A percentile compares a stretch with the other conserved stretches of the same genome.
Evolutionary conservation across 2,888 invertebrate species (phyloP).

Genomic region (Acrobasis consociella): DNA sequence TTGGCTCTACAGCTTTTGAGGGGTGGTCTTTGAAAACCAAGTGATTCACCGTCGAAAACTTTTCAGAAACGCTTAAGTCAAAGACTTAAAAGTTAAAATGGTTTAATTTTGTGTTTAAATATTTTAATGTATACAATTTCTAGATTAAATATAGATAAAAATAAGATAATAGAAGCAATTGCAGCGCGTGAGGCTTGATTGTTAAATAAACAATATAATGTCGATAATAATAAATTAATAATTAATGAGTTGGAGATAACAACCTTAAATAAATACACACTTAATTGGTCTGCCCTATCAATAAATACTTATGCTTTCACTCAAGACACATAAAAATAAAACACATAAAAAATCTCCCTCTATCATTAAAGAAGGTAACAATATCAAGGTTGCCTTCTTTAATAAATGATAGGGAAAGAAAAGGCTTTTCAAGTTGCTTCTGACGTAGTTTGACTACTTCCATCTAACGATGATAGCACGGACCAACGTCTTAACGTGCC

Average conservation of each 20-base stretch:
- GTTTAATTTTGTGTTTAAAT: constrained; percentile 18
- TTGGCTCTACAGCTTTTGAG: constrained; percentile 29
- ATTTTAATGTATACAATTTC: constrained; percentile 26
- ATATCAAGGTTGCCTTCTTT: too few species aligned
- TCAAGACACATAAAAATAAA: too few species aligned
- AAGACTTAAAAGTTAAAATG: constrained; percentile 36
- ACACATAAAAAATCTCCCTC: too few species aligned
- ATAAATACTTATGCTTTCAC: too few species aligned
- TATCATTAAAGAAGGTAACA: too few species aligned
- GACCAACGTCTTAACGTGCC: too few species aligned
- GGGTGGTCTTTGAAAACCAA: constrained; percentile 38
- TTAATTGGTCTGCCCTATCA: too few species aligned
- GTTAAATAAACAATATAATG: constrained; percentile 22
- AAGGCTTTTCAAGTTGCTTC: too few species aligned
- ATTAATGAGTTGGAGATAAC: constrained; percentile 17
- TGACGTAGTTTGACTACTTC: too few species aligned
- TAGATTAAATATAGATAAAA: constrained; percentile 49
- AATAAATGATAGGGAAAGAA: too few species aligned
- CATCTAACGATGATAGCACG: too few species aligned
- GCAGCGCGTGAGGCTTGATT: constrained; percentile 34
- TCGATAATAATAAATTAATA: constrained; percentile 25
- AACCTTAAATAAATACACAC: constrained; percentile 6
- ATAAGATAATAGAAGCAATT: constrained; percentile 33
- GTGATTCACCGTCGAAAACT: constrained; percentile 29
- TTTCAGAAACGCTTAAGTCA: constrained; percentile 30